Base-by-base conservation (phyloP, 2,113 vertebrate genomes). In the Theropithecus gelada region DNA sequence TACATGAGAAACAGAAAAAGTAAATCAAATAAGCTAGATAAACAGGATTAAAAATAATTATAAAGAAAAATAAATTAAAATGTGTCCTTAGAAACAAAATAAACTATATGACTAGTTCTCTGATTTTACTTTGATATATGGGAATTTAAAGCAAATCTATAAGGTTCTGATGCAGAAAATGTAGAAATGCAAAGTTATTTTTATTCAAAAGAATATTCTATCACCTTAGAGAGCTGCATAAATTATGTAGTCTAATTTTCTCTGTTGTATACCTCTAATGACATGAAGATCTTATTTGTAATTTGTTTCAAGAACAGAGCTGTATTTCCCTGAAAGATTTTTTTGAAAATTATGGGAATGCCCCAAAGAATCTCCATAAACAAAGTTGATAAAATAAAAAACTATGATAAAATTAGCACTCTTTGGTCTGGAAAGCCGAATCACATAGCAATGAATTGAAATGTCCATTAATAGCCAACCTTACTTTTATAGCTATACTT, bases 251-350 rank as follows among this genome's bases (percentile, higher is more conserved):
- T 95, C 48, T 87, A n/a, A 23, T 94, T 96, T 95, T 70, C 87
- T 95, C 84, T 92, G 59, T 72, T 97, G 85, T 52, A 90, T 52
- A 84, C 17, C 61, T 96, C 83, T 96, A 97, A 94, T 97, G 97
- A 97, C 96, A 96, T 92, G 96, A 96, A 88, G 94, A 97, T 97
- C 64, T 92, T 88, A 96, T 81, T 97, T 97, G 90, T 96, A 96
- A 98, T 96, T 11, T 98, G 83, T 97, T 98, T 98, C 12, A 97
- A 98, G 97, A 98, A 98, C 94, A 98, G 80, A 91, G 97, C 85
- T 97, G 84, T 96, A 97, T 20, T 92, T 98, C 64, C 35, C 38
- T 61, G 55, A 96, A 94, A 94, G 72, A 94, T 55, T 98, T 98
- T 64, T 98, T 92, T 95, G 88, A 97, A 95, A 93, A 92, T 87